Evolutionary conservation across 2,888 invertebrate species (phyloP).

Genomic region (Oligia fasciuncula): DNA sequence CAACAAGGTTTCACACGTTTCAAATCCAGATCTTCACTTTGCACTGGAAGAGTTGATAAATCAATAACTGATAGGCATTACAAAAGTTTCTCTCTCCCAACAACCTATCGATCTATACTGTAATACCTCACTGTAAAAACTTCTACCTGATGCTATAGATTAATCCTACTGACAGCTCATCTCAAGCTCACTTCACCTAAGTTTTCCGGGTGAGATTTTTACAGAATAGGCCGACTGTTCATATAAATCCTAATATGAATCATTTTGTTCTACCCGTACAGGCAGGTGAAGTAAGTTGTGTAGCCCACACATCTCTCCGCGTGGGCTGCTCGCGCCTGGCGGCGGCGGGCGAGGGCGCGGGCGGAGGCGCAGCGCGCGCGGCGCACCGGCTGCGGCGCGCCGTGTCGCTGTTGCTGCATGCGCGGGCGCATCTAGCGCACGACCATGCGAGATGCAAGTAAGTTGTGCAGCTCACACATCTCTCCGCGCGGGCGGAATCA

Average conservation of each 20-base stretch:
- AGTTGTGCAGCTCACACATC: slow-evolving; percentile 46
- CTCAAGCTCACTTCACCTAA: neutral
- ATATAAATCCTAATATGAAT: neutral
- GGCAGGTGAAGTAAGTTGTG: slow-evolving; percentile 77
- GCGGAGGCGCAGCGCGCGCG: slow-evolving; percentile 84
- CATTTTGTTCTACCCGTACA: slow-evolving; percentile 40
- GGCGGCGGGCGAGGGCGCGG: slow-evolving; percentile 81
- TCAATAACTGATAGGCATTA: neutral
- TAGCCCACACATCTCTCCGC: slow-evolving; percentile 78
- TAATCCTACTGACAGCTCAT: neutral
- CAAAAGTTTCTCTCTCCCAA: neutral
- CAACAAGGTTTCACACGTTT: neutral
- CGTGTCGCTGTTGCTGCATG: slow-evolving; percentile 83
- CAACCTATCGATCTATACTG: neutral
- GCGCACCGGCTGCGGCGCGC: slow-evolving; percentile 85
- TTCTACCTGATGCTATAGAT: neutral
- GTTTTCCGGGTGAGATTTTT: neutral
- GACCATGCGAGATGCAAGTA: slow-evolving; percentile 85
- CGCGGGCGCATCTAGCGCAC: slow-evolving; percentile 84
- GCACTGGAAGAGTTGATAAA: neutral
- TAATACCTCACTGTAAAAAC: neutral
- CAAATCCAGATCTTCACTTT: neutral
- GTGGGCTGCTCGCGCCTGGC: slow-evolving; percentile 81
- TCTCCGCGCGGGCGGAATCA: neutral
- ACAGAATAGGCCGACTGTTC: neutral